Percentiles rank a stretch among this genome's conserved stretches.
These are phyloP conservation scores for Mastomys coucha DNA, from an alignment of 2,113 vertebrate species.

Conservation along the genomic window DNA sequence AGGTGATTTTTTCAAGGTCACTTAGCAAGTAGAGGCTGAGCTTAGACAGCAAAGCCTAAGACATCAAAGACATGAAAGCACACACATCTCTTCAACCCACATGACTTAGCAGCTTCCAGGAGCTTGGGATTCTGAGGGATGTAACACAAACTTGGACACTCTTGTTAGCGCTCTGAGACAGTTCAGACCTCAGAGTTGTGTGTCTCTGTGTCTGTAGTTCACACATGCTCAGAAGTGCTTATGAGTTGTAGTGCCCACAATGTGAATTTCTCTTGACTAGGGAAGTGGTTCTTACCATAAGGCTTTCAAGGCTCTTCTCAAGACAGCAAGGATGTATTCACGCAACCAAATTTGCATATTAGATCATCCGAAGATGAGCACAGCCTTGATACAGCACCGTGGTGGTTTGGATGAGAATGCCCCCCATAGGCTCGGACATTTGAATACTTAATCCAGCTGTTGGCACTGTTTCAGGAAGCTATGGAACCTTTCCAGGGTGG, in stretches of 20 bases:
- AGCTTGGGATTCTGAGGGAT: slow-evolving; percentile 43
- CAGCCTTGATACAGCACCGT: not conserved
- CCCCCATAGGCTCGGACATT: not conserved
- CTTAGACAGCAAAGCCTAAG: slow-evolving; percentile 18
- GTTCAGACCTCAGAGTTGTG: slow-evolving; percentile 40
- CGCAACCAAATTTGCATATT: not conserved
- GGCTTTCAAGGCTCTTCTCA: not conserved
- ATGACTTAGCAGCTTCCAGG: slow-evolving; percentile 52
- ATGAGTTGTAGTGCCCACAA: not conserved
- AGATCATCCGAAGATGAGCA: not conserved
- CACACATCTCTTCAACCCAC: not conserved
- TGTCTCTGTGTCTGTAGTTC: slow-evolving; percentile 18
- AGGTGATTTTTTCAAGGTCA: slow-evolving; percentile 61
- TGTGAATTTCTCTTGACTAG: slow-evolving; percentile 8
- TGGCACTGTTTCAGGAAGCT: not conserved
- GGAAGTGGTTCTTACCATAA: not conserved
- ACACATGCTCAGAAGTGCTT: slow-evolving; percentile 34
- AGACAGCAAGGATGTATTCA: not conserved
- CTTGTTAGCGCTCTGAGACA: slow-evolving; percentile 45
- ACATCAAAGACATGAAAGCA: slow-evolving; percentile 51
- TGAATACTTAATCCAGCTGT: not conserved
- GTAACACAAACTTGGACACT: slow-evolving; percentile 43
- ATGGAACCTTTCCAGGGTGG: not conserved
- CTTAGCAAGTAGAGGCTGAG: slow-evolving; percentile 54
- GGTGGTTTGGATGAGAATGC: not conserved